Evolutionary conservation across 2,888 invertebrate species (phyloP).

Genomic region (Ophion ventricosus): DNA sequence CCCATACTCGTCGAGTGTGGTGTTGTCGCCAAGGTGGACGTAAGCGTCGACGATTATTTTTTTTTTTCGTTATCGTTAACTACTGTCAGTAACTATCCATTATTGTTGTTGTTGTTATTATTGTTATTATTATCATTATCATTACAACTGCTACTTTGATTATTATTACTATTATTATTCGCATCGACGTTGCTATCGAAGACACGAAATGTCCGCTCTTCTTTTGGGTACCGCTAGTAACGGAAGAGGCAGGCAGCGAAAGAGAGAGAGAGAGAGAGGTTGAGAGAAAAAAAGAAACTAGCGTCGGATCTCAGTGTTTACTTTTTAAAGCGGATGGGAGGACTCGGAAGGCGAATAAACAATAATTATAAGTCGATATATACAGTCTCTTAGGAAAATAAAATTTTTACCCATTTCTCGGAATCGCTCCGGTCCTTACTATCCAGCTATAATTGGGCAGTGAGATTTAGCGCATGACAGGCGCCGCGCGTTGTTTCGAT

Average conservation of each 20-base stretch:
- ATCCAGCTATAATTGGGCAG: constrained; percentile 23
- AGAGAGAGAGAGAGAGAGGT: constrained; percentile 44
- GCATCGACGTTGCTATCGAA: constrained; percentile 47
- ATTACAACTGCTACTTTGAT: constrained; percentile 53
- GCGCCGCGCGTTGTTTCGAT: constrained; percentile 29
- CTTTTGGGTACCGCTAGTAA: constrained; percentile 11
- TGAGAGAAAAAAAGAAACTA: constrained; percentile 62
- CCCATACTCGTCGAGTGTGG: constrained; percentile 39
- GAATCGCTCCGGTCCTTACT: constrained; percentile 39
- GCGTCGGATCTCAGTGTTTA: constrained; percentile 41
- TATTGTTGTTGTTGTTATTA: constrained; percentile 59
- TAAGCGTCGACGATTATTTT: constrained; percentile 50
- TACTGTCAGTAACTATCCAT: constrained; percentile 56
- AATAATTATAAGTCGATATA: constrained; percentile 59
- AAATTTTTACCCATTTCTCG: constrained; percentile 58
- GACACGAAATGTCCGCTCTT: neutral
- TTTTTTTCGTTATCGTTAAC: constrained; percentile 64
- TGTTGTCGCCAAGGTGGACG: constrained; percentile 35
- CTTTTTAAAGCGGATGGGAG: constrained; percentile 18
- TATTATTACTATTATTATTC: constrained; percentile 37
- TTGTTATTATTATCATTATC: constrained; percentile 52
- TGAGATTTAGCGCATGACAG: constrained; percentile 22
- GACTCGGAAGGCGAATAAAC: constrained; percentile 64
- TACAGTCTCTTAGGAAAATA: constrained; percentile 45
- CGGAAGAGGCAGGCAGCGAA: constrained; percentile 37